Evolutionary conservation across 2,888 invertebrate species (phyloP), one percentile per base, ranked within the genome.

Genomic region (Heteromyza rotundicornis): DNA sequence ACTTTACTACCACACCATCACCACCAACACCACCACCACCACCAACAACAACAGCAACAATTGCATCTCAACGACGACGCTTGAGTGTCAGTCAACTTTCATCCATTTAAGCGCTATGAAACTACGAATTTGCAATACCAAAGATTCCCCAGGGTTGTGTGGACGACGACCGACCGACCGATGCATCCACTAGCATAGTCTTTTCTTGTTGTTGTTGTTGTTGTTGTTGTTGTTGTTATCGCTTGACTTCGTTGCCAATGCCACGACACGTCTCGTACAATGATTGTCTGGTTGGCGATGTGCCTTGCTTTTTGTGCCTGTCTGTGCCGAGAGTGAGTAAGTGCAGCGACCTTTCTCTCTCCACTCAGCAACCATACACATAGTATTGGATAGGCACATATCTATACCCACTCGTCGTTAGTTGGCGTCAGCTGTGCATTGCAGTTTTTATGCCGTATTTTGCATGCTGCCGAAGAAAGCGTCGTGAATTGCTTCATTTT

Each of bases 71-170:
- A 32, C 32, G 3, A 14, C 40, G 10, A n/a, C 40, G 40, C 40
- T 40, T n/a, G 40, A 40, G 40, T 40, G 40, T 40, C 40, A 40
- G 40, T 40, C 40, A 40, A 40, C 40, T 40, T 40, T 40, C 40
- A 7, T 40, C 40, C 40, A 40, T 40, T 40, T n/a, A 7, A 40
- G 16, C 3, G 32, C 32, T 32, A 12, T 32, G 10, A 40, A 40
- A n/a, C 16, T 40, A 40, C 12, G 12, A 32, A 32, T 40, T 40
- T 40, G 40, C 40, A 27, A 27, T 40, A n/a, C 40, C 5, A 40
- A 3, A 40, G 14, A n/a, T 40, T n/a, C 10, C 14, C 40, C 3
- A n/a, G 10, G 40, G 5, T 27, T 27, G 5, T 27, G 27, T 10
- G 10, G 27, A 27, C 7, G 27, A 27, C 27, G 27, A n/a, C n/a